These are phyloP conservation scores for Cossypha caffra DNA, from an alignment of 2,797 vertebrate species.

Conservation along the genomic window DNA sequence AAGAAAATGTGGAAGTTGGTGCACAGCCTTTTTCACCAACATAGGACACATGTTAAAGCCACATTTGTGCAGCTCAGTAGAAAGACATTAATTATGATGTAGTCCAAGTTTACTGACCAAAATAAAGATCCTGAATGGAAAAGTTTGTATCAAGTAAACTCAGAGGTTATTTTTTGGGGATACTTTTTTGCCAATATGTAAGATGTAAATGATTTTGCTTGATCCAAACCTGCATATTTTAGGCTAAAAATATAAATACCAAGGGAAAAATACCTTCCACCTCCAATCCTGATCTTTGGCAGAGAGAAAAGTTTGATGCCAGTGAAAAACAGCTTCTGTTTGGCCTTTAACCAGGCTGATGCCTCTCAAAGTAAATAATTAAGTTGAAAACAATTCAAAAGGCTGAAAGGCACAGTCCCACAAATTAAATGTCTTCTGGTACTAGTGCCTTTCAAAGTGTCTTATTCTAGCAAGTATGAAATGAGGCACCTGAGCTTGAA, in stretches of 20 bases:
- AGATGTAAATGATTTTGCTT: neutral
- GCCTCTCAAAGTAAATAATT: neutral
- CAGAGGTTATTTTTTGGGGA: neutral
- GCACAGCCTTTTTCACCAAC: neutral
- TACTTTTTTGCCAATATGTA: neutral
- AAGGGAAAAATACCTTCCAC: neutral
- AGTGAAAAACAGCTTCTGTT: neutral
- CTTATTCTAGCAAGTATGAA: neutral
- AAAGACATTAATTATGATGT: neutral
- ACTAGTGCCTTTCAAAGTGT: neutral
- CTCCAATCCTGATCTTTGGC: neutral
- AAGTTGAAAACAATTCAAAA: neutral
- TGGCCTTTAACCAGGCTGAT: neutral
- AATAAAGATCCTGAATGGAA: neutral
- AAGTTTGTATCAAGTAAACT: neutral
- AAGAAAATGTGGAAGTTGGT: neutral
- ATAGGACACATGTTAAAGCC: neutral
- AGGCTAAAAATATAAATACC: neutral
- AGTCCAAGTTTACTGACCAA: neutral
- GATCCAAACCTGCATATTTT: neutral
- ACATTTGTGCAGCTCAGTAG: neutral
- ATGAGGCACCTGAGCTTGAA: neutral
- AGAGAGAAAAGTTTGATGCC: neutral
- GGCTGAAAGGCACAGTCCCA: neutral
- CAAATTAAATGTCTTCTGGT: neutral